These are phyloP conservation scores for Carcinoscorpius rotundicauda DNA, from an alignment of 1,140 invertebrate genomes.

Conservation along the genomic window DNA sequence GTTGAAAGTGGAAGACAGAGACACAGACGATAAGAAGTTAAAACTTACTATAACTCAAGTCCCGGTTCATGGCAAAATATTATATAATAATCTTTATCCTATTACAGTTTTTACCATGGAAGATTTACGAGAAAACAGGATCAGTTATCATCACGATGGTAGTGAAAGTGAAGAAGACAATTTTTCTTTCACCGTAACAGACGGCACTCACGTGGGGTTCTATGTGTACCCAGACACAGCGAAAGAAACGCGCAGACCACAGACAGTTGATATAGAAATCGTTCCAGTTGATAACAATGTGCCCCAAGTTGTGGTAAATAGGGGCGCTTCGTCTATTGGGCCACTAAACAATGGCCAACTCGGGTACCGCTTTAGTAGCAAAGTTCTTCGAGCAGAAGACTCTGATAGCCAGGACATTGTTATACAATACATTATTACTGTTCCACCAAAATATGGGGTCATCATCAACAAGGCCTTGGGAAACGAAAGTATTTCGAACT, in stretches of 20 bases:
- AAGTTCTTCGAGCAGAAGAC: conserved; percentile 30
- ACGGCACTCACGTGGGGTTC: conserved; percentile 32
- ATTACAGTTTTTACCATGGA: conserved; percentile 30
- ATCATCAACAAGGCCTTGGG: conserved; percentile 26
- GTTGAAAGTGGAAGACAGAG: conserved; percentile 33
- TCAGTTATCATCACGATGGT: conserved; percentile 37
- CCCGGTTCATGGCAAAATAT: conserved; percentile 33
- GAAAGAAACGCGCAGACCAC: conserved; percentile 26
- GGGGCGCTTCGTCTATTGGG: conserved; percentile 26
- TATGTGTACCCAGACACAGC: conserved; percentile 30
- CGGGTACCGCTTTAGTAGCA: conserved; percentile 28
- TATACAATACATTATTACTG: conserved; percentile 29
- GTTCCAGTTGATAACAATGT: conserved; percentile 32
- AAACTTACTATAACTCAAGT: conserved; percentile 29
- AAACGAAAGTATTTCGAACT: conserved; percentile 27
- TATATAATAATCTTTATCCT: conserved; percentile 28
- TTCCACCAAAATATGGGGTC: conserved; percentile 29
- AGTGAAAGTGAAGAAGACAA: conserved; percentile 30
- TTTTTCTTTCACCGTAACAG: conserved; percentile 32
- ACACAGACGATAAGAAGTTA: conserved; percentile 30
- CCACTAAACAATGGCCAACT: conserved; percentile 23
- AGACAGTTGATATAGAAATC: conserved; percentile 31
- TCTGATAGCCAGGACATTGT: conserved; percentile 27
- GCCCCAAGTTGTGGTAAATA: conserved; percentile 30
- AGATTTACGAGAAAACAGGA: conserved; percentile 30